Percentiles rank a stretch among this genome's conserved stretches.
Conservation (phyloP, 2,797 vertebrate species). For the Myiothlypis coronata region DNA sequence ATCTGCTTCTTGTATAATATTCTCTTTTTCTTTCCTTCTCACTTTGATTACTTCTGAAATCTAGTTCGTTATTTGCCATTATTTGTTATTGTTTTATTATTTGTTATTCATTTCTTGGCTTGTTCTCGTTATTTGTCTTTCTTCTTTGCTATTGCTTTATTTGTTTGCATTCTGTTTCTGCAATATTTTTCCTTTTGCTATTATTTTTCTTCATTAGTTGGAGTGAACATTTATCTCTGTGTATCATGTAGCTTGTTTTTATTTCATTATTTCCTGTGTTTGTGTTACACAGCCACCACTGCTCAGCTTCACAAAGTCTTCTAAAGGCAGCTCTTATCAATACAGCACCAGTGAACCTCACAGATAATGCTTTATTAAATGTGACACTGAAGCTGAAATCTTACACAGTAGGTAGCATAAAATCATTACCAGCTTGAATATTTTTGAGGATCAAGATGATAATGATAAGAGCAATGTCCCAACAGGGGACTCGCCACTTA, state of each 20-base stretch:
- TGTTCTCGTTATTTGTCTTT: slow-evolving; percentile 24
- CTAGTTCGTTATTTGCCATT: neutral
- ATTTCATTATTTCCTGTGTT: slow-evolving; percentile 60
- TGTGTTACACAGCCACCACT: slow-evolving; percentile 3
- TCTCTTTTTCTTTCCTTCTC: neutral
- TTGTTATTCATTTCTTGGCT: slow-evolving; percentile 38
- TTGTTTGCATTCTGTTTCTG: slow-evolving; percentile 17
- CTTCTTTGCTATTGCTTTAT: slow-evolving; percentile 23
- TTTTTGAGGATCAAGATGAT: slow-evolving; percentile 69
- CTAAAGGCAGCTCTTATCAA: slow-evolving; percentile 61
- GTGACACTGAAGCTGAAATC: slow-evolving; percentile 68
- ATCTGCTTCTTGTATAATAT: neutral
- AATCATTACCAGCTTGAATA: slow-evolving; percentile 76
- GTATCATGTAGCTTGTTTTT: slow-evolving; percentile 36
- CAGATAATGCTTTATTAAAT: slow-evolving; percentile 76
- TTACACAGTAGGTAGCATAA: slow-evolving; percentile 68
- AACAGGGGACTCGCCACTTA: slow-evolving; percentile 52
- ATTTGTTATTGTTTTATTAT: slow-evolving; percentile 35
- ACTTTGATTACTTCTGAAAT: slow-evolving; percentile 21
- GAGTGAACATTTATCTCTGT: slow-evolving; percentile 27
- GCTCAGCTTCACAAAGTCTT: slow-evolving; percentile 47
- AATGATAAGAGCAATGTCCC: slow-evolving; percentile 69
- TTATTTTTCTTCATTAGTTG: slow-evolving; percentile 44
- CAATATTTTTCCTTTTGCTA: neutral
- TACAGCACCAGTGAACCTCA: slow-evolving; percentile 39